phyloP scores from a whole-genome alignment of 2,888 invertebrate species.

The Serrognathus titanus region DNA sequence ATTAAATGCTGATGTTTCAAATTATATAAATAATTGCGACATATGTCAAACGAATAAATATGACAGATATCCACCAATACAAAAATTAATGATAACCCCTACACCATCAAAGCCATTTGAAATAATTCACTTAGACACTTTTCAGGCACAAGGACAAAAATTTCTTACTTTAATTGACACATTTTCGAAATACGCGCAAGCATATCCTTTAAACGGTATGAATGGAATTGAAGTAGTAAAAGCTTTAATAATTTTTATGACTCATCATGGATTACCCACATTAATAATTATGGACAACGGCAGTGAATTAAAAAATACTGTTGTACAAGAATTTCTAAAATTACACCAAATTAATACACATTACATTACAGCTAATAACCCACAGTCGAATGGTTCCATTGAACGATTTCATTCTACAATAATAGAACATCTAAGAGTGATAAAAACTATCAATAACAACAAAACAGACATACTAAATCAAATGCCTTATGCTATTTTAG shows the following conservation, averaged over 20 bases:
- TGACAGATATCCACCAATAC: not conserved
- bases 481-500: not conserved
- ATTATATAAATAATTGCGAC: conserved; percentile 2
- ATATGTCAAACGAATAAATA: not conserved
- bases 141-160: conserved; percentile 11
- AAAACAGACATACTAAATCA: too few relatives aligned
- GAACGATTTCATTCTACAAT: not conserved
- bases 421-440: not conserved
- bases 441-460: too few relatives aligned
- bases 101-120: conserved; percentile 11
- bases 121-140: conserved; percentile 12
- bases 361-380: not conserved
- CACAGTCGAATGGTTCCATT: not conserved
- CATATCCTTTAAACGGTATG: conserved; percentile 7
- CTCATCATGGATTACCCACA: not conserved
- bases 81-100: not conserved
- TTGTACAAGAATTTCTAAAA: not conserved
- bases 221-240: conserved; percentile 1
- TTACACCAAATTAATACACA: not conserved
- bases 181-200: conserved; percentile 15
- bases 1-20: not conserved
- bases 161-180: conserved; percentile 15
- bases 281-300: not conserved
- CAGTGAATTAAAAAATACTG: too few relatives aligned
- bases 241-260: not conserved